Evolutionary conservation across 1,140 invertebrate species (phyloP), one percentile per base, ranked within the genome.

Genomic region (Temnothorax nylanderi): DNA sequence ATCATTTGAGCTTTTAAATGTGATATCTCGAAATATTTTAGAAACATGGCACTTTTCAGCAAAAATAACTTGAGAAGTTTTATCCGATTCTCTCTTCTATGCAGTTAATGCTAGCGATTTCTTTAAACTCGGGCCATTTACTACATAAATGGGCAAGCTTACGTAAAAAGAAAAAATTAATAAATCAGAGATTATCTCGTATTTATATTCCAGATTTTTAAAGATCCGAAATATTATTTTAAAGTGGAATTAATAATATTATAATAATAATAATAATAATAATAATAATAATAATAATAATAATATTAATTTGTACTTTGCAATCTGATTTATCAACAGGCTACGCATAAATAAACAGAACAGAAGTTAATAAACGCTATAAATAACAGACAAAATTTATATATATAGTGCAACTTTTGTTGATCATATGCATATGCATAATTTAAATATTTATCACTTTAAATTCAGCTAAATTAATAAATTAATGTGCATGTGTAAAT

Each of bases 1-100:
- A 37, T 78, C 44, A 10, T 3, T 60, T 7, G 7, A 44, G 11
- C 32, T 1, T 21, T 67, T 67, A 4, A 67, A 67, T 21, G 26
- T 5, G 41, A 77, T 64, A 47, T 64, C 44, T 47, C 26, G 6
- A 77, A n/a, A 77, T 77, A 77, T 65, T 34, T 41, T 18, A 47
- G 18, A 11, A 78, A 65, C 21, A 32, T 13, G 18, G 5, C 32
- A 26, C 13, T 56, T 58, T 75, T 75, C 2, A n/a, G n/a, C 6
- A 56, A 56, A 56, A 56, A 58, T 26, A 37, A 37, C 51, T 8
- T 7, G 32, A 37, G n/a, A 75, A 37, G 1, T 32, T 47, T 47
- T 10, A 13, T 41, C 3, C 44, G 10, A 76, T 44, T 44, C 41
- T 47, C 6, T 62, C 3, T 18, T 3, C 18, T 62, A 76, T 26